Percentiles rank a stretch among this genome's conserved stretches.
Evolutionary conservation across 1,140 invertebrate genomes (phyloP).

Genomic region (Zaprionus gabonicus): DNA sequence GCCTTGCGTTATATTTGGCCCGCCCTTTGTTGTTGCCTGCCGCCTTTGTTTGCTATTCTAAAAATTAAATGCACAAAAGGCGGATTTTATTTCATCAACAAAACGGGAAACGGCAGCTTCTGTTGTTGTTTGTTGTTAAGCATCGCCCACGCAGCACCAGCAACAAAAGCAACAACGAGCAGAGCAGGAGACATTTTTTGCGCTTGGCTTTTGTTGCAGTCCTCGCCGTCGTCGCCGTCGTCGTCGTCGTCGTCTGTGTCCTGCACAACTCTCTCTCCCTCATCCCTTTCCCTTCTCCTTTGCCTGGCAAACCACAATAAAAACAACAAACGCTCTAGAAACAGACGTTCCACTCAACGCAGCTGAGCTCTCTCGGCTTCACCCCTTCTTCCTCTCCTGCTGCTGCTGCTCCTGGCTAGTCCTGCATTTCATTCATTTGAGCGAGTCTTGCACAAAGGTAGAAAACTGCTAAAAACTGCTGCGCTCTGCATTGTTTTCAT

Average conservation of each 20-base stretch:
- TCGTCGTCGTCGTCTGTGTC: slow-evolving; percentile 18
- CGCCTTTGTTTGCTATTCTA: slow-evolving; percentile 79
- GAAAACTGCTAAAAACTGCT: slow-evolving; percentile 72
- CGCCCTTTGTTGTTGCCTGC: slow-evolving; percentile 79
- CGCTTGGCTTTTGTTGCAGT: slow-evolving; percentile 58
- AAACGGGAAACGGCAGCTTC: slow-evolving; percentile 80
- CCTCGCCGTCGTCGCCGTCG: neutral
- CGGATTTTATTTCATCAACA: slow-evolving; percentile 83
- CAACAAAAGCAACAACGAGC: slow-evolving; percentile 5
- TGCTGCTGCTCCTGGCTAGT: slow-evolving; percentile 2
- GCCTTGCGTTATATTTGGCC: slow-evolving; percentile 70
- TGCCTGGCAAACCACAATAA: slow-evolving; percentile 38
- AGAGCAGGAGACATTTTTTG: slow-evolving; percentile 68
- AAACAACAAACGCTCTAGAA: slow-evolving; percentile 72
- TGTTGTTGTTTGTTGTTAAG: slow-evolving; percentile 73
- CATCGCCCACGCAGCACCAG: slow-evolving; percentile 71
- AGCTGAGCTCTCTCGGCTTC: slow-evolving; percentile 55
- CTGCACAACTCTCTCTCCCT: neutral
- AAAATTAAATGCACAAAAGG: slow-evolving; percentile 83
- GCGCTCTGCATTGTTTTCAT: slow-evolving; percentile 77
- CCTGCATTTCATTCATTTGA: slow-evolving; percentile 53
- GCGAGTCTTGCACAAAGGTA: slow-evolving; percentile 68
- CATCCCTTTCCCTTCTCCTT: neutral
- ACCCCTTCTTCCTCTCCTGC: slow-evolving; percentile 1
- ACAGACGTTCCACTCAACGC: slow-evolving; percentile 79